Base-by-base conservation (phyloP, 2,888 invertebrate species). In the Galeruca laticollis region DNA sequence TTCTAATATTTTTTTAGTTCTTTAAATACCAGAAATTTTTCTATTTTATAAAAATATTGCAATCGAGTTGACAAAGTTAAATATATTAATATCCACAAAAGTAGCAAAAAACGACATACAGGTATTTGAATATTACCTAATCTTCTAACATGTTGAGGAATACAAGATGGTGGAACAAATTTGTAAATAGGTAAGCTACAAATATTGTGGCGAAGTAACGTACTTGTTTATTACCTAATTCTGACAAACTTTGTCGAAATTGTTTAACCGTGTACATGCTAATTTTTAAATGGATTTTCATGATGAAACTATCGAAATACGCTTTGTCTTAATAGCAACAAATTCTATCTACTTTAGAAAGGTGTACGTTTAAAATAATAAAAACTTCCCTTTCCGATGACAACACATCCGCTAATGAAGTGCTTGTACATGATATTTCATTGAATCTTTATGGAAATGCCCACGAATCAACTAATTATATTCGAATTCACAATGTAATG, bases 281-380 rank as follows among this genome's bases (percentile, higher is more conserved):
- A 74, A 74, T 74, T 71, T 68, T 59, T 68, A 26, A 71, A 71
- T 71, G 67, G 63, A 47, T 57, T 61, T 67, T 54, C 26, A 52
- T 31, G 51, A 59, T 67, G 52, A 33, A 54, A 59, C 49, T 62
- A 70, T 70, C 66, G 66, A 65, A 70, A 66, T 65, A 21, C 49
- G 37, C 51, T 61, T 62, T 60, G 59, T 57, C 62, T 67, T 31
- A 64, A 60, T 68, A 47, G 40, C 26, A 47, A 70, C 51, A 68
- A 72, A 73, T 75, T 75, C 72, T 67, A 71, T 72, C 43, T 73
- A 75, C 72, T 57, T 69, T 60, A 66, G 70, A 72, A 75, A 73
- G 73, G 73, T 73, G 75, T 75, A 73, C 62, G 73, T 64, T 67
- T 56, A 31, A 35, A 57, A 66, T 65, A 69, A 71, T 71, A 71